phyloP scores from a whole-genome alignment of 2,113 vertebrate species.

The Ameiurus melas region DNA sequence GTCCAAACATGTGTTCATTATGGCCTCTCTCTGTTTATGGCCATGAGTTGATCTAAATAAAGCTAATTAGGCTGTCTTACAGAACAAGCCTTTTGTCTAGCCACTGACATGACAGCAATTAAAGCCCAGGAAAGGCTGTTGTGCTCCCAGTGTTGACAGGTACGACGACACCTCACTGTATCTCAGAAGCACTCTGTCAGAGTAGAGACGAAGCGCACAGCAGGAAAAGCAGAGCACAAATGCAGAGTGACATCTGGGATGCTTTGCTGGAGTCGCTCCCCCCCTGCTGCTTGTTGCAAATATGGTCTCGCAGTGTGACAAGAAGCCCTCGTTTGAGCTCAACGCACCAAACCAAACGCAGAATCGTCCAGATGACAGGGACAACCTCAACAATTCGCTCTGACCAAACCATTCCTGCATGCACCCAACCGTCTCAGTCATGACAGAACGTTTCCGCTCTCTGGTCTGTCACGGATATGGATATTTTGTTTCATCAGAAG shows the following conservation, averaged over 20 bases:
- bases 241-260: slow-evolving; percentile 51
- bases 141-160: slow-evolving; percentile 59
- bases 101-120: slow-evolving; percentile 68
- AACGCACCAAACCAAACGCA: slow-evolving; percentile 12
- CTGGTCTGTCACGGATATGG: slow-evolving; percentile 28
- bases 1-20: slow-evolving; percentile 32
- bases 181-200: slow-evolving; percentile 53
- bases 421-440: slow-evolving; percentile 5
- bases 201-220: slow-evolving; percentile 46
- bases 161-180: slow-evolving; percentile 57
- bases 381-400: slow-evolving; percentile 26
- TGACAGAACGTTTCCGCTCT: slow-evolving; percentile 4
- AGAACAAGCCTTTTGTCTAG: slow-evolving; percentile 36
- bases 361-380: slow-evolving; percentile 29
- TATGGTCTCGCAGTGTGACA: slow-evolving; percentile 30
- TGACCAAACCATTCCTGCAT: background rate
- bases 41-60: slow-evolving; percentile 57
- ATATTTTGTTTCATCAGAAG: slow-evolving; percentile 26
- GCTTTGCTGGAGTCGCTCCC: slow-evolving; percentile 24
- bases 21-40: slow-evolving; percentile 51
- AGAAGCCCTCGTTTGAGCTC: slow-evolving; percentile 18
- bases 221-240: slow-evolving; percentile 48
- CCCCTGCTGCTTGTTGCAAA: slow-evolving; percentile 31
- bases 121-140: slow-evolving; percentile 55
- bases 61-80: slow-evolving; percentile 70